Evolutionary conservation across 2,888 invertebrate species (phyloP), one percentile per base, ranked within the genome.

Genomic region (Cheilosia vernalis): DNA sequence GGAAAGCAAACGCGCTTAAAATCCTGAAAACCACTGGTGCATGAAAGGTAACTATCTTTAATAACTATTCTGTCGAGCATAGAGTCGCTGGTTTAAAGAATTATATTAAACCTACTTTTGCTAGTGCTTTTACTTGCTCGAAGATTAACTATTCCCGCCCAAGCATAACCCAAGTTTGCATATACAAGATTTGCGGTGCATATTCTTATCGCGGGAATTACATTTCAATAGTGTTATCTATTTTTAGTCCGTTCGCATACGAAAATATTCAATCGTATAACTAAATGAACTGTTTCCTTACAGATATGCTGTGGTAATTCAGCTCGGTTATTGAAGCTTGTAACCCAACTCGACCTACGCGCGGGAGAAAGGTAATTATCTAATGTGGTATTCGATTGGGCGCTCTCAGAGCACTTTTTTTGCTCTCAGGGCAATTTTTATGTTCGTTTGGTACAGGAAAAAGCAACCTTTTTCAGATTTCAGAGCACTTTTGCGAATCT

Each of bases 101-200:
- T 72, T 76, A 56, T 60, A 49, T 44, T 19, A 5, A 69, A 4
- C 67, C 21, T 42, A 89, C 89, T 90, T 90, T 90, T 88, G 87
- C 89, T 88, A 90, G 91, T 91, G 91, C 91, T 91, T 90, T 88
- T 89, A 66, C 76, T 85, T 89, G 89, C 89, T 91, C 91, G 90
- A 56, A 91, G 89, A 91, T 21, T 19, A 90, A 76, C 53, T 81
- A 82, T 88, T 87, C 82, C 89, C 88, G 87, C 89, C 78, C 91
- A 91, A 91, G 91, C 91, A 91, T 89, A 90, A 90, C 91, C 89
- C 90, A 91, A 90, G 88, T 88, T 88, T 79, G 53, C 58, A 37
- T n/a, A 53, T 33, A 61, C 73, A 55, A 87, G 81, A 88, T 89
- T 91, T 91, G 90, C 90, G 90, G 91, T 89, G 91, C 91, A 90